Evolutionary conservation across 2,113 vertebrate genomes (phyloP), one percentile per base, ranked within the genome.

Genomic region (Nycticorax nycticorax): DNA sequence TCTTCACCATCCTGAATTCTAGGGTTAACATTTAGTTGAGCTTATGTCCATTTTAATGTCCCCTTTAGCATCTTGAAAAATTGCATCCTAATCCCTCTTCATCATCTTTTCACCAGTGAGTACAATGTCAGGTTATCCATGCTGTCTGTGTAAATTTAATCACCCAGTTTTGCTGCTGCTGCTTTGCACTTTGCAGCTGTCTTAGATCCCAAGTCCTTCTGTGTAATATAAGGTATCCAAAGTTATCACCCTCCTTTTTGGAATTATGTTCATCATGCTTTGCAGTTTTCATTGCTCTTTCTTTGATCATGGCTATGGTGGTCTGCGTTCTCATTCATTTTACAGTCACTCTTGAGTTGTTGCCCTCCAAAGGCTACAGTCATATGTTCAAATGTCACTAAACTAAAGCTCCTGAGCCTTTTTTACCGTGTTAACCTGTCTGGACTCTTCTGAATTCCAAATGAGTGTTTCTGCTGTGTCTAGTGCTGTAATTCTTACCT

Each of bases 41-140:
- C 79, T 96, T 26, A 23, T 74, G 63, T 91, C 76, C 88, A 17
- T 92, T 94, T 83, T 43, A 59, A 93, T 88, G 82, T 94, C 83
- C 88, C 75, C 88, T 97, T 88, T 16, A 95, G 96, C 77, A 80
- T 43, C 66, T 69, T 94, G 91, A 88, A 88, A 92, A 55, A 59
- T 89, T 88, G 64, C 69, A 82, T 96, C 64, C 68, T 90, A 78
- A 89, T 59, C 88, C 60, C 81, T 88, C 85, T 88, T n/a, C 92
- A 53, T 48, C 91, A 56, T 37, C 90, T 35, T 93, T 55, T n/a
- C 78, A 72, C 56, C 85, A 88, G 39, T 82, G 94, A 92, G 91
- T 85, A 84, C 60, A 10, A 60, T 1, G 7, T 62, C 78, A 69
- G 30, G 66, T 74, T 69, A 12, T 39, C 60, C 74, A 9, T 30